Evolutionary conservation across 2,888 invertebrate genomes (phyloP).

Genomic region (Callosobruchus maculatus): DNA sequence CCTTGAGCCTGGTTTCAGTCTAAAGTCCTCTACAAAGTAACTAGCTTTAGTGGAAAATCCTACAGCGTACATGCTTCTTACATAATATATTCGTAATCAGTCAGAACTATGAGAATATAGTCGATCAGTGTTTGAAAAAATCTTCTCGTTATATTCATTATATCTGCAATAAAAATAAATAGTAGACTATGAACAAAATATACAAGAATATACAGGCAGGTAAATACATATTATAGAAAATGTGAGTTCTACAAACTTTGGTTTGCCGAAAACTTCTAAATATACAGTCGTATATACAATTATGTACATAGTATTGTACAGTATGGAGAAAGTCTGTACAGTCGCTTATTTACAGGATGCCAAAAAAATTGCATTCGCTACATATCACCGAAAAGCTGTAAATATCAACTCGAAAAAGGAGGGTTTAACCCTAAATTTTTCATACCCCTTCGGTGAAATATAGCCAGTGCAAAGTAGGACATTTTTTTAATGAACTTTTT

Average conservation of each 20-base stretch:
- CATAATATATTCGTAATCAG: neutral
- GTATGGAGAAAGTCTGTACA: neutral
- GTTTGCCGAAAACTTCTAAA: slow-evolving; percentile 37
- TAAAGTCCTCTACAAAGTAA: neutral
- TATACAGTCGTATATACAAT: slow-evolving; percentile 25
- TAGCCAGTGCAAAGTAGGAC: no score
- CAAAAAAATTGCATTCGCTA: no score
- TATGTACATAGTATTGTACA: slow-evolving; percentile 13
- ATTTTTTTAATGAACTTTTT: no score
- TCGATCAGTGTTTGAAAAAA: neutral
- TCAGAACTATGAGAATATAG: neutral
- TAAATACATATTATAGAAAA: slow-evolving; percentile 28
- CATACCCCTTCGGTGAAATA: no score
- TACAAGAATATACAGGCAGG: slow-evolving; percentile 30
- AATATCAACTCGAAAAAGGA: no score
- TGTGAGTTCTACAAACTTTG: slow-evolving; percentile 38
- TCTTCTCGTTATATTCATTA: neutral
- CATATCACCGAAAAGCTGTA: no score
- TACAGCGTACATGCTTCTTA: neutral
- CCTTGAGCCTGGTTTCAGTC: neutral
- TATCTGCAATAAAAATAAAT: slow-evolving; percentile 22
- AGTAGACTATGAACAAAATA: slow-evolving; percentile 33
- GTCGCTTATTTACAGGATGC: neutral
- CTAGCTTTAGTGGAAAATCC: neutral
- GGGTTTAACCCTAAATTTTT: no score